A percentile compares a stretch with the other conserved stretches of the same genome.
phyloP scores from a whole-genome alignment of 2,888 invertebrate genomes.

The Amiota mariae region DNA sequence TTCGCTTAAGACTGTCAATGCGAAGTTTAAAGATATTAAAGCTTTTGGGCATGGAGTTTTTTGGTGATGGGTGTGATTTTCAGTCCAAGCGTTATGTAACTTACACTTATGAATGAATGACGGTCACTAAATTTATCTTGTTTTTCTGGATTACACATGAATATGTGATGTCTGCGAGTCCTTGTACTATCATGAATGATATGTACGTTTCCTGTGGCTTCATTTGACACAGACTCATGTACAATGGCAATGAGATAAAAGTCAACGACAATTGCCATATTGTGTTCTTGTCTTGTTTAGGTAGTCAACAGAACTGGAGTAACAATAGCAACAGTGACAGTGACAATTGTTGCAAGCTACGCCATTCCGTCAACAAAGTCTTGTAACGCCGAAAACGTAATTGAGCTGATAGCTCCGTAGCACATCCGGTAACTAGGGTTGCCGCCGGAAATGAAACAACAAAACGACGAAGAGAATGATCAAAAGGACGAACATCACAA shows the following conservation, averaged over 20 bases:
- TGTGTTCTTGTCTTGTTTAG: slow-evolving; percentile 53
- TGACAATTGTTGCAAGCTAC: slow-evolving; percentile 41
- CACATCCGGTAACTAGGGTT: slow-evolving; percentile 59
- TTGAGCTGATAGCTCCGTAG: slow-evolving; percentile 62
- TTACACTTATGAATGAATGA: slow-evolving; percentile 15
- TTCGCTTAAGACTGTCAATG: neutral
- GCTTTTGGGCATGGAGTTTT: neutral
- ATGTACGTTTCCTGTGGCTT: slow-evolving; percentile 55
- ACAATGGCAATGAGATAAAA: slow-evolving; percentile 56
- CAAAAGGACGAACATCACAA: slow-evolving; percentile 37
- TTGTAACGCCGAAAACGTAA: slow-evolving; percentile 51
- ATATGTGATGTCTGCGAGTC: neutral
- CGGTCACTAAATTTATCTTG: neutral
- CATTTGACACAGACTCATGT: slow-evolving; percentile 54
- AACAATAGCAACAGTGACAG: neutral
- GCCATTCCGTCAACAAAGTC: slow-evolving; percentile 3
- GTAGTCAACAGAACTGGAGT: slow-evolving; percentile 40
- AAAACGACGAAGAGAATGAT: slow-evolving; percentile 47
- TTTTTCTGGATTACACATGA: neutral
- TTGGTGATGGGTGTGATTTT: neutral
- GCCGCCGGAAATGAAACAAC: slow-evolving; percentile 58
- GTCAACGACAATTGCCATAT: slow-evolving; percentile 50
- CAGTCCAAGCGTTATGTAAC: no score
- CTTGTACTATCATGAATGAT: slow-evolving; percentile 49
- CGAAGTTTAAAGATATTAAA: neutral